Conservation (phyloP, 1,140 invertebrate genomes). For the Calliphora vicina region DNA sequence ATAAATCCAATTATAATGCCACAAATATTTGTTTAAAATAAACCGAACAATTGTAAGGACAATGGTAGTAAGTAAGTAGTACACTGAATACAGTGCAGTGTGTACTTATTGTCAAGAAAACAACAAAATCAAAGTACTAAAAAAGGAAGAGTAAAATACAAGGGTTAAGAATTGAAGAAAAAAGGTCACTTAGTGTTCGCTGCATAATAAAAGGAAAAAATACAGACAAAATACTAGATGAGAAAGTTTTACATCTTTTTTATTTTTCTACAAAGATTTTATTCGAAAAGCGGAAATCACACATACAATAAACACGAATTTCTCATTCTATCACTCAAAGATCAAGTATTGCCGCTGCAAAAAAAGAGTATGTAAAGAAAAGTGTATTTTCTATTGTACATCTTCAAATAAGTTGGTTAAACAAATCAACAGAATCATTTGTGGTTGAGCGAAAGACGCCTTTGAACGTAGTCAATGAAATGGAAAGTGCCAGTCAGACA, state of each 20-base stretch:
- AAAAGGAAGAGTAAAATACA: not conserved
- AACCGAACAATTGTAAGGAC: not conserved
- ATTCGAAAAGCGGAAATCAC: not conserved
- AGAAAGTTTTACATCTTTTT: not conserved
- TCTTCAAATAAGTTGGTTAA: not conserved
- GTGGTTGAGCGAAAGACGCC: not conserved
- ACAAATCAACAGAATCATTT: not conserved
- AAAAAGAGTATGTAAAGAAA: not conserved
- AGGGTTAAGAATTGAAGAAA: not conserved
- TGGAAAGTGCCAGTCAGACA: not conserved
- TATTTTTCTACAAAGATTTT: no score
- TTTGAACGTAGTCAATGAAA: not conserved
- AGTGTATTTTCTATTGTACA: not conserved
- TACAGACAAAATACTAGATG: not conserved
- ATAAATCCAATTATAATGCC: constrained; percentile 30
- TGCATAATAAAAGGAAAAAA: not conserved
- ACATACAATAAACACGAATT: not conserved
- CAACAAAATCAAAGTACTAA: not conserved
- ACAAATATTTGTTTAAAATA: constrained; percentile 29
- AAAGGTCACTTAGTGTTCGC: not conserved
- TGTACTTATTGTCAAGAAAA: not conserved
- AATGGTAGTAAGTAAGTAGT: not conserved
- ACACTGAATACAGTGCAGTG: not conserved
- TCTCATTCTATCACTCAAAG: not conserved
- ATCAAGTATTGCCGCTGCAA: not conserved